Percentiles rank a stretch among this genome's conserved stretches.
Conservation (phyloP, 2,888 invertebrate species). For the Xestoiulus laeticollis region DNA sequence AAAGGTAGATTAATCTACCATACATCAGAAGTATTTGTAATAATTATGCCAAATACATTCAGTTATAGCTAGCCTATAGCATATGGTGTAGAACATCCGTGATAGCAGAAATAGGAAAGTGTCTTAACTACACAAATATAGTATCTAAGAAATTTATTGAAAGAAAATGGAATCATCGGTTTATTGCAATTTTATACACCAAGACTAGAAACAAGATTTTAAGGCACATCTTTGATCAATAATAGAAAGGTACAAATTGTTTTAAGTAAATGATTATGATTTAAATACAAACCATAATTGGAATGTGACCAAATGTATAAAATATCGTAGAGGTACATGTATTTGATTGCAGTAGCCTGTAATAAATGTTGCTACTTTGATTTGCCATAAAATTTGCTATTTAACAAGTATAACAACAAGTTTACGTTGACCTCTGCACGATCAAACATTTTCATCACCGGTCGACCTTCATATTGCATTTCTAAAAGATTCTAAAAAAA, state of each 20-base stretch:
- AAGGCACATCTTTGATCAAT: not conserved
- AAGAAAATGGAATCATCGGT: not conserved
- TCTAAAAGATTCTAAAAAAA: conserved; percentile 74
- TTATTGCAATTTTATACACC: conserved; percentile 6
- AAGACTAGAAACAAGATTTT: conserved; percentile 10
- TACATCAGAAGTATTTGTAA: too few species aligned
- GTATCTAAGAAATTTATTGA: not conserved
- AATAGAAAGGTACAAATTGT: not conserved
- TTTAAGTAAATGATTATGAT: not conserved
- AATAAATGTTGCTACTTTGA: conserved; percentile 57
- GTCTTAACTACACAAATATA: too few species aligned
- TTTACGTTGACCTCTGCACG: conserved; percentile 81
- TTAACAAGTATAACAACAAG: conserved; percentile 76
- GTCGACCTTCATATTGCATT: conserved; percentile 78
- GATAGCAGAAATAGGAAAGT: too few species aligned
- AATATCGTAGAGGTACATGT: not conserved
- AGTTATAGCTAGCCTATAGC: too few species aligned
- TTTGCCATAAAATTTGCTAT: conserved; percentile 79
- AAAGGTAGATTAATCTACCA: too few species aligned
- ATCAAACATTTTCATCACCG: conserved; percentile 81
- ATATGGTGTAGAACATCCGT: too few species aligned
- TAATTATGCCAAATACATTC: too few species aligned
- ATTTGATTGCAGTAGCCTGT: not conserved
- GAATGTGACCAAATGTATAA: not conserved
- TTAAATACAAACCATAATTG: not conserved